Conservation (phyloP, 2,797 vertebrate species). For the Paratrypauchen microcephalus region DNA sequence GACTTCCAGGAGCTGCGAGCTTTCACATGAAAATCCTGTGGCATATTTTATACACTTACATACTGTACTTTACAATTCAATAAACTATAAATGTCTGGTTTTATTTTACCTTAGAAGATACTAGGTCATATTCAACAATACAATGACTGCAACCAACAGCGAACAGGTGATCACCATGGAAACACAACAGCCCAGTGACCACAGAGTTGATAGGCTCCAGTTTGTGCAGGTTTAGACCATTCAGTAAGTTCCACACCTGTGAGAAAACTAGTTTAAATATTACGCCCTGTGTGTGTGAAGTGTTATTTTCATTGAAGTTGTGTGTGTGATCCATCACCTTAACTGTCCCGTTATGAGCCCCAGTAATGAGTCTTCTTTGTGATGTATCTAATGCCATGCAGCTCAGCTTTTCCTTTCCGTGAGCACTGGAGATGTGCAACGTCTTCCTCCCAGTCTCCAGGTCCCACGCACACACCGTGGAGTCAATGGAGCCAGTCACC, state of each 20-base stretch:
- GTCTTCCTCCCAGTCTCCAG: constrained; percentile 42
- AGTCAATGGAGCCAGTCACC: constrained; percentile 61
- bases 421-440: constrained; percentile 57
- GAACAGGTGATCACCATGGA: constrained; percentile 62
- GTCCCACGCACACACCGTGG: constrained; percentile 62
- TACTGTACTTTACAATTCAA: background rate
- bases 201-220: constrained; percentile 68
- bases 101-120: constrained; percentile 50
- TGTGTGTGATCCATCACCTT: constrained; percentile 41
- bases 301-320: background rate
- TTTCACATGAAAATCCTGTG: constrained; percentile 51
- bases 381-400: constrained; percentile 69
- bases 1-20: constrained; percentile 60
- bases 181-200: constrained; percentile 68
- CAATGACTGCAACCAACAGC: constrained; percentile 71
- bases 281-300: background rate
- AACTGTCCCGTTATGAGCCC: constrained; percentile 62
- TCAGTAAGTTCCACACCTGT: constrained; percentile 78
- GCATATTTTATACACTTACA: background rate
- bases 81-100: background rate
- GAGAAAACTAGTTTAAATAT: background rate
- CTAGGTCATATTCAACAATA: constrained; percentile 66
- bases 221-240: constrained; percentile 75
- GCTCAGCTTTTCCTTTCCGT: constrained; percentile 66
- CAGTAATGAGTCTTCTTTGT: constrained; percentile 67